Percentiles rank a stretch among this genome's conserved stretches.
phyloP scores from a whole-genome alignment of 2,113 vertebrate genomes.

The Pelecanoides urinatrix region DNA sequence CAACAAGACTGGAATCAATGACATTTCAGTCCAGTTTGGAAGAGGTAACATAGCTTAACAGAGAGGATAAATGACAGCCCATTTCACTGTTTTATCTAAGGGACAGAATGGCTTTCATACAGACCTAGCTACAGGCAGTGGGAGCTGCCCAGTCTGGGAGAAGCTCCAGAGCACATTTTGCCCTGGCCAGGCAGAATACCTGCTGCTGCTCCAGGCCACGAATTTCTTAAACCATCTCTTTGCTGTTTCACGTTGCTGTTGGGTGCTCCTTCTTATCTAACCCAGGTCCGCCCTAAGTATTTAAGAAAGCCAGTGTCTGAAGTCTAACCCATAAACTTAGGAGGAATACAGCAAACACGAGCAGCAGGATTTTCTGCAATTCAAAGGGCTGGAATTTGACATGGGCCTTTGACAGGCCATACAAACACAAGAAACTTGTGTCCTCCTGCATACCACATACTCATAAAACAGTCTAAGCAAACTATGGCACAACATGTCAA shows the following conservation, averaged over 20 bases:
- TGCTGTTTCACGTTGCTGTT: background rate
- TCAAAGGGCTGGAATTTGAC: background rate
- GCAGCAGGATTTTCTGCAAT: background rate
- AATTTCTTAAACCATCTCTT: background rate
- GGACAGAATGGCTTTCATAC: background rate
- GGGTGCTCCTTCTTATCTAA: background rate
- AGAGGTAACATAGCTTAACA: background rate
- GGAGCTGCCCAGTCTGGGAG: background rate
- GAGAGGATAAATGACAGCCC: background rate
- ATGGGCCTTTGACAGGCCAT: background rate
- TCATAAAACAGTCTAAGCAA: background rate
- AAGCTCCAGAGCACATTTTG: background rate
- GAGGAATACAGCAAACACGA: background rate
- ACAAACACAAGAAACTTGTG: background rate
- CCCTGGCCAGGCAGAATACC: background rate
- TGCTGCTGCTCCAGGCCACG: background rate
- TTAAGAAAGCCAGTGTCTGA: background rate
- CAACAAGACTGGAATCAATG: background rate
- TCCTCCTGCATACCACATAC: background rate
- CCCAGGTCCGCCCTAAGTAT: background rate
- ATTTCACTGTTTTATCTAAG: background rate
- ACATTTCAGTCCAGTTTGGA: background rate
- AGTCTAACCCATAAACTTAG: background rate
- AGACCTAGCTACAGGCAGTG: background rate
- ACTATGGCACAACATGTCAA: background rate